Base-by-base conservation (phyloP, 2,113 vertebrate species). In the Mustela nigripes region DNA sequence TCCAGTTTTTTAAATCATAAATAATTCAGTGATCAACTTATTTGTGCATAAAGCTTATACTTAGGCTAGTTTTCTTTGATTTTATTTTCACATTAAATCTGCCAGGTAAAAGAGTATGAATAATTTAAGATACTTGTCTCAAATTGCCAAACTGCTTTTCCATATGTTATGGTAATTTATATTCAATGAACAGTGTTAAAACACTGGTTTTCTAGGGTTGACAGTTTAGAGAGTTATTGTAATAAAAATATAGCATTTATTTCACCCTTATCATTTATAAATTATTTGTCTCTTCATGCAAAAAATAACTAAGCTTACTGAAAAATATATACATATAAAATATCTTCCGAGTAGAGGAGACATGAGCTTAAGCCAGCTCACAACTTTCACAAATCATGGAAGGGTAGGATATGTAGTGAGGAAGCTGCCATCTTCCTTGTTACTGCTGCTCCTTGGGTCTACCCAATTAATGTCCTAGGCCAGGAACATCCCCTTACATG, bases 61-160 rank as follows among this genome's bases (percentile, higher is more conserved):
- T 83, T 81, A 62, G 42, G 63, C 45, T 91, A 86, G 56, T 91
- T 86, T 80, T 39, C 33, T 84, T 78, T 11, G 19, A 42, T 8
- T 78, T 89, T 84, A 78, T 89, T 89, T 58, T 96, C 33, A 82
- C 19, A 24, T 84, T 67, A 84, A 89, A 89, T 39, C 71, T 50
- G n/a, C 53, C 24, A 62, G 50, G 26, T 53, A 56, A 94, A 80
- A 82, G 33, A 53, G 21, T 90, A 73, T 94, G 42, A 90, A 79
- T 90, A 96, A 71, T 62, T 85, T 93, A 93, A 90, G 62, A 60
- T 10, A 63, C 28, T 80, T 63, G 62, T 21, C 50, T 45, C 14
- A 56, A n/a, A 85, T 19, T 62, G 22, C 26, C 53, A 96, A 86
- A 85, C 36, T 80, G 10, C 73, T 86, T 82, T 81, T 60, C 33